phyloP scores from a whole-genome alignment of 2,113 vertebrate genomes.

The Donacobius atricapilla region DNA sequence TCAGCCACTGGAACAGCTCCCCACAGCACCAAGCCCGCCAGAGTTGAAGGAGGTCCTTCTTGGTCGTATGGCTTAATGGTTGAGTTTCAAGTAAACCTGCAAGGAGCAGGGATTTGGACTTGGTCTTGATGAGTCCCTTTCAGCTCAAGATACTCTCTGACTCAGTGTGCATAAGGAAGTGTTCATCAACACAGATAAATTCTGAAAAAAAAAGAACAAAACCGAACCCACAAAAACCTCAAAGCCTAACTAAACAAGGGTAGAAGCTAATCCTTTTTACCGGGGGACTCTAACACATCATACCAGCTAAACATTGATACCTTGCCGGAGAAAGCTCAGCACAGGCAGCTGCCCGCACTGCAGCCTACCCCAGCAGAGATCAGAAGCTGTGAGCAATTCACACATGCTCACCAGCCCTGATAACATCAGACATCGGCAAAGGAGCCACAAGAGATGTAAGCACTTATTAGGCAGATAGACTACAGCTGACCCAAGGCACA shows the following conservation, averaged over 20 bases:
- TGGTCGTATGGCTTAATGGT: neutral
- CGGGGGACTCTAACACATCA: neutral
- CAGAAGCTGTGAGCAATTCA: neutral
- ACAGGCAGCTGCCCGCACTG: neutral
- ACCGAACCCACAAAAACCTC: neutral
- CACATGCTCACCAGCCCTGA: neutral
- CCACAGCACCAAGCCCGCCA: neutral
- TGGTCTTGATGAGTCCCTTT: neutral
- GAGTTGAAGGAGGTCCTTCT: neutral
- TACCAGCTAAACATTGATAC: neutral
- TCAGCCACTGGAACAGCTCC: neutral
- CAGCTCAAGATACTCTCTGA: neutral
- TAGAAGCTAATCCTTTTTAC: neutral
- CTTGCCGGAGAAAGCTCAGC: neutral
- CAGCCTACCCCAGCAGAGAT: neutral
- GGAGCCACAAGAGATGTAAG: neutral
- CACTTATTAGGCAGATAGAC: accelerated
- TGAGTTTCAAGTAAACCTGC: neutral
- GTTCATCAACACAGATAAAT: neutral
- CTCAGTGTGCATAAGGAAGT: neutral
- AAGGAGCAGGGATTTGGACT: neutral
- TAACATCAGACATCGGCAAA: neutral
- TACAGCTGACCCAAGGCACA: neutral
- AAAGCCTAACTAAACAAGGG: neutral
- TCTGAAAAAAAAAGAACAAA: neutral